Evolutionary conservation across 2,113 vertebrate species (phyloP).

Genomic region (Eudorcas thomsonii): DNA sequence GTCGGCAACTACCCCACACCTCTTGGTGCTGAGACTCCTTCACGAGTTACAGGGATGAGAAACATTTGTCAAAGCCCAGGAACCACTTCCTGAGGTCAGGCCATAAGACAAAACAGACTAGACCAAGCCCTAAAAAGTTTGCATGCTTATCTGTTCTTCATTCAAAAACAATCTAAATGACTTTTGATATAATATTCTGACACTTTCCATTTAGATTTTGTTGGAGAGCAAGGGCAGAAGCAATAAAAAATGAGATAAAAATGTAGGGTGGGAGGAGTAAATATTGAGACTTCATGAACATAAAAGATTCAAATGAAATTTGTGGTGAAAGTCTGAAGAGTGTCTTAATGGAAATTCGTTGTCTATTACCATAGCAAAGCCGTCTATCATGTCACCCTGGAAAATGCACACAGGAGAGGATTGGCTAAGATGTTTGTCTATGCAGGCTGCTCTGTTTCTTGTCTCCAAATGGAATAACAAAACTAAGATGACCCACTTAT

Average conservation of each 20-base stretch:
- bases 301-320: slow-evolving; percentile 32
- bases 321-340: neutral
- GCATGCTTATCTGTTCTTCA: neutral
- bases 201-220: neutral
- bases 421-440: neutral
- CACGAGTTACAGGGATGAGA: neutral
- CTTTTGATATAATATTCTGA: slow-evolving; percentile 28
- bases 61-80: neutral
- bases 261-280: neutral
- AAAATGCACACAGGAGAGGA: neutral
- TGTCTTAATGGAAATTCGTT: neutral
- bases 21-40: neutral
- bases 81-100: neutral
- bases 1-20: slow-evolving; percentile 5
- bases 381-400: neutral
- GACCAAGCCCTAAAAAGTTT: neutral
- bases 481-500: neutral
- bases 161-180: neutral
- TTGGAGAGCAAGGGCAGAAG: slow-evolving; percentile 14
- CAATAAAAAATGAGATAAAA: slow-evolving; percentile 1
- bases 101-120: neutral
- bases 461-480: neutral
- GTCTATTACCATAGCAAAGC: neutral
- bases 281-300: neutral
- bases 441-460: neutral